Conservation (phyloP, 2,888 invertebrate genomes). For the Sesia apiformis region DNA sequence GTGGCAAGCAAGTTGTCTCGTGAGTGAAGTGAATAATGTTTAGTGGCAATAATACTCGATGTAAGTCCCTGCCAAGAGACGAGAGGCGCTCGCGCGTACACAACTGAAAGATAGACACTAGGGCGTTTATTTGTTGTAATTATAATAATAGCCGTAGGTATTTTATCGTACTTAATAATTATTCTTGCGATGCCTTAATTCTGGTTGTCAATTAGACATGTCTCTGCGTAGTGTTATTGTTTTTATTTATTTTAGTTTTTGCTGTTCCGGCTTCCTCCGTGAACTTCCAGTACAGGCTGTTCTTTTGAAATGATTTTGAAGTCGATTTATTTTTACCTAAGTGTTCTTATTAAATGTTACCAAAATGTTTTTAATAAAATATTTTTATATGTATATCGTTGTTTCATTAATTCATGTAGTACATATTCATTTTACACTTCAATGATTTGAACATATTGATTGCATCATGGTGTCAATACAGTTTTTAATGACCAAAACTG, state of each 20-base stretch:
- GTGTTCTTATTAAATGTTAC: slow-evolving; percentile 78
- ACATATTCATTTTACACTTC: neutral
- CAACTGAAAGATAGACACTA: slow-evolving; percentile 57
- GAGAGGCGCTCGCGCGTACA: slow-evolving; percentile 24
- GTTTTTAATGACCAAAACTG: too few relatives aligned
- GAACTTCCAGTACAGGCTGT: slow-evolving; percentile 76
- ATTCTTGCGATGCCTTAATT: slow-evolving; percentile 77
- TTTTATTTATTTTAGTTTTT: slow-evolving; percentile 61
- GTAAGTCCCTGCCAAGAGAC: slow-evolving; percentile 55
- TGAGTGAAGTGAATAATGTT: slow-evolving; percentile 49
- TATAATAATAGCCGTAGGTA: slow-evolving; percentile 74
- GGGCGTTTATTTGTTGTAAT: slow-evolving; percentile 72
- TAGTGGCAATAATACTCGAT: slow-evolving; percentile 72
- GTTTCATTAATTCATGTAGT: slow-evolving; percentile 28
- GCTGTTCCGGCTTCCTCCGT: slow-evolving; percentile 74
- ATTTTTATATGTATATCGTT: slow-evolving; percentile 70
- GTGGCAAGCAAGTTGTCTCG: slow-evolving; percentile 62
- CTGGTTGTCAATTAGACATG: slow-evolving; percentile 76
- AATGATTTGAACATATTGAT: neutral
- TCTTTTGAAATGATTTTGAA: slow-evolving; percentile 75
- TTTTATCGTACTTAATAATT: slow-evolving; percentile 76
- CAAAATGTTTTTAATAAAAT: slow-evolving; percentile 78
- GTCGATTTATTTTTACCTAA: slow-evolving; percentile 77
- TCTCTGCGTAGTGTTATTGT: slow-evolving; percentile 73
- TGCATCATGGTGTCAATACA: too few relatives aligned